Evolutionary conservation across 2,797 vertebrate genomes (phyloP), one percentile per base, ranked within the genome.

Genomic region (Margarornis squamiger): DNA sequence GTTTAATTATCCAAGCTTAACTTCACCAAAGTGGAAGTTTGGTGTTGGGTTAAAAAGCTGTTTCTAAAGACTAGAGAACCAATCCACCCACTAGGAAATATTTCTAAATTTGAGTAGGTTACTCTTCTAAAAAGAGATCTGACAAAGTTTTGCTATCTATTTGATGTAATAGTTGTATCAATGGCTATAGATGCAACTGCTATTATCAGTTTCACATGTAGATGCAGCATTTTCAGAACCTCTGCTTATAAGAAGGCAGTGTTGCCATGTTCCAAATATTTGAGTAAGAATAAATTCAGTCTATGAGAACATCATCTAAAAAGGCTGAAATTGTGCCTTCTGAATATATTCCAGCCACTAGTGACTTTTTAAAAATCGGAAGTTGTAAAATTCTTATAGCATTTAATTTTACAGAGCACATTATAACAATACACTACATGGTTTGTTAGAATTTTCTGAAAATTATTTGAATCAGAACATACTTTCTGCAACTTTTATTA

Each of bases 181-280:
- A 24, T 52, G 29, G 12, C 46, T 72, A 10, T 15, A 39, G 45
- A 57, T 36, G 13, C 3, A 82, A 46, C 10, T 62, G 9, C 7
- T 74, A 2, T 49, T 75, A 49, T 30, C 13, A 12, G 16, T 63
- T 73, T 72, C 5, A 19, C 26, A 3, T 36, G 43, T 36, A 39
- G 23, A 29, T 30, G 3, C 27, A 80, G 24, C 18, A 12, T 41
- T 86, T 86, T 77, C 19, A 77, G 46, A 66, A 78, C 22, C 20
- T 66, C 6, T 1, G 7, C 4, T 45, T 68, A 1, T 41, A 45
- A 54, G 13, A 51, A 0, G 0, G 4, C 17, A 57, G 19, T 43
- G 17, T 27, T 86, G 8, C 14, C 3, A 16, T 84, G 19, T 78
- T 68, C 12, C 5, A 77, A 36, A 41, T 54, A 43, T 79, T 79